A percentile compares a stretch with the other conserved stretches of the same genome.
phyloP scores from a whole-genome alignment of 2,888 invertebrate species.

The Drepanosiphum platanoidis region DNA sequence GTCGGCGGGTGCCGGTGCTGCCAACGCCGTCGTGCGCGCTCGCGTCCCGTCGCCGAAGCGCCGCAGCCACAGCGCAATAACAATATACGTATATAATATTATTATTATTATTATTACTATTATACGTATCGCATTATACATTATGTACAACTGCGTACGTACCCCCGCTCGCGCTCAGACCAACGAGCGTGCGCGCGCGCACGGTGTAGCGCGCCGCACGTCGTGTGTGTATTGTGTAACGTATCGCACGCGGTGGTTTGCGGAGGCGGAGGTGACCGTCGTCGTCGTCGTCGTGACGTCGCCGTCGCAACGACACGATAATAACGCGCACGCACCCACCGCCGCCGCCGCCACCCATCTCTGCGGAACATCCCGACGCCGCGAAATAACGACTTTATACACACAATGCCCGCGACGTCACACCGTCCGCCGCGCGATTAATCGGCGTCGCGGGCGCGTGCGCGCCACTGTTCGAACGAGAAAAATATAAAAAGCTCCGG shows the following conservation, averaged over 20 bases:
- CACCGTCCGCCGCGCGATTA: background rate
- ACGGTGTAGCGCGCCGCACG: background rate
- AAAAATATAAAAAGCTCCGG: no score
- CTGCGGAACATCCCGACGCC: background rate
- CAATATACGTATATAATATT: background rate
- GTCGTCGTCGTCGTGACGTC: constrained; percentile 6
- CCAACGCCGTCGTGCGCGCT: constrained; percentile 24
- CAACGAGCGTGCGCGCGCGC: background rate
- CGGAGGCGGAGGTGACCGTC: background rate
- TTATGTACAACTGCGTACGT: background rate
- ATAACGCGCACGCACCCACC: background rate
- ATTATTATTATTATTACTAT: background rate
- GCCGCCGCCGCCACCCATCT: background rate
- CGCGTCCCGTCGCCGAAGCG: background rate
- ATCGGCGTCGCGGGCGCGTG: no score
- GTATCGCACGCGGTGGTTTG: background rate
- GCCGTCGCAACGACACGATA: background rate
- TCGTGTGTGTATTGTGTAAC: background rate
- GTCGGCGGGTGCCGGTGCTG: constrained; percentile 12
- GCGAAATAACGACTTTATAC: background rate
- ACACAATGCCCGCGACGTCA: background rate
- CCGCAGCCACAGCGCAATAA: constrained; percentile 2
- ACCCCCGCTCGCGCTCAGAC: background rate
- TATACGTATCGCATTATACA: background rate
- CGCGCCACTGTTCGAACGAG: background rate